Evolutionary conservation across 2,113 vertebrate genomes (phyloP).

Genomic region (Brienomyrus brachyistius): DNA sequence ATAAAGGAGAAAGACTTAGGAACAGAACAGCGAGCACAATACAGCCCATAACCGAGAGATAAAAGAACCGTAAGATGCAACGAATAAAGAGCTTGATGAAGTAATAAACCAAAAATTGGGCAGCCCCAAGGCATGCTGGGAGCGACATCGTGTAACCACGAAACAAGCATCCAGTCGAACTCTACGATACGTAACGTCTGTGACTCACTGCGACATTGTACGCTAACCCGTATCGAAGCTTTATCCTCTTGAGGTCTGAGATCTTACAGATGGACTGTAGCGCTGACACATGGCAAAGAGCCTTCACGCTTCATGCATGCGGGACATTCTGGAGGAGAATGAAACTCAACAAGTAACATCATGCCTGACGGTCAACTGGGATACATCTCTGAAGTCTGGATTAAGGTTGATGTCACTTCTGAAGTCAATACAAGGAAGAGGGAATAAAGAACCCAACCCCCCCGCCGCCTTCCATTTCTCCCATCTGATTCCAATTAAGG

Average conservation of each 20-base stretch:
- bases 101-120: not conserved
- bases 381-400: not conserved
- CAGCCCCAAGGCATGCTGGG: not conserved
- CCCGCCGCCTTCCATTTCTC: not conserved
- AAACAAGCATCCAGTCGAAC: not conserved
- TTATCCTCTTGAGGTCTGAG: not conserved
- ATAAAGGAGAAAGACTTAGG: not conserved
- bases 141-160: not conserved
- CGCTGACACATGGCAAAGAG: not conserved
- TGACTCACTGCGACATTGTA: not conserved
- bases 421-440: not conserved
- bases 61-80: not conserved
- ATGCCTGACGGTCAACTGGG: not conserved
- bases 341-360: not conserved
- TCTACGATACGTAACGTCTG: not conserved
- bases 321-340: not conserved
- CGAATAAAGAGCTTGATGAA: not conserved
- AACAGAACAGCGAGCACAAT: not conserved
- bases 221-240: not conserved
- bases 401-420: not conserved
- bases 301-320: not conserved
- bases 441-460: not conserved
- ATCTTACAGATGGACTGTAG: not conserved
- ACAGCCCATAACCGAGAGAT: not conserved
- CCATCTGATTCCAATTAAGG: slow-evolving; percentile 33